Base-by-base conservation (phyloP, 2,113 vertebrate genomes). In the Podarcis muralis region DNA sequence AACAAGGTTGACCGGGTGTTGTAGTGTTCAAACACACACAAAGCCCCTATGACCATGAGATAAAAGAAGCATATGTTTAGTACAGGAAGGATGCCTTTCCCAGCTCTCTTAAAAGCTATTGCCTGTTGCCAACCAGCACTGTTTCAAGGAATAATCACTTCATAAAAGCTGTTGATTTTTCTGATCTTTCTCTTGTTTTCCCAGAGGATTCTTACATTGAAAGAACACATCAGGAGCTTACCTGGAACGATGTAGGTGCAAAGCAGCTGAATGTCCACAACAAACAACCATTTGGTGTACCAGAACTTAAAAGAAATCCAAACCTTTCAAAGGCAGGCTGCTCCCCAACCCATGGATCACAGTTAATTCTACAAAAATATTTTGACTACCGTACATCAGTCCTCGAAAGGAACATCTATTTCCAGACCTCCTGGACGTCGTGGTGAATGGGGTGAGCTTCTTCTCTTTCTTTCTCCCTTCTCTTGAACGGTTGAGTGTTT, bases 401-500 rank as follows among this genome's bases (percentile, higher is more conserved):
- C 7, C 23, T 84, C 23, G 40, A 30, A 32, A 77, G 74, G 35
- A 86, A 35, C 18, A 4, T 81, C 25, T 35, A 30, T 3, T 32
- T 66, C 48, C 79, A 78, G 79, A 57, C 25, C 27, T 57, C 77
- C 69, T 43, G 59, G 30, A 76, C 27, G 0, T 22, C 71, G 69
- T 48, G 66, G 4, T 22, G 32, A 76, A 43, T 18, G 32, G 18
- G 9, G n/a, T 18, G 37, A 77, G 15, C 23, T 15, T 91, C 90
- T 87, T 89, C 88, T 82, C 92, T 88, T 59, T 48, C n/a, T 86
- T 88, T 77, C 62, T 85, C 91, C 48, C 37, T 69, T 59, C 81
- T 87, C 94, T 91, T 89, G 96, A 88, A 94, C 94, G 94, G 87
- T 96, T 93, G 95, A 92, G 97, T 95, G 91, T 86, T 89, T 88